Base-by-base conservation (phyloP, 2,888 invertebrate genomes). In the Antheraea yamamai region DNA sequence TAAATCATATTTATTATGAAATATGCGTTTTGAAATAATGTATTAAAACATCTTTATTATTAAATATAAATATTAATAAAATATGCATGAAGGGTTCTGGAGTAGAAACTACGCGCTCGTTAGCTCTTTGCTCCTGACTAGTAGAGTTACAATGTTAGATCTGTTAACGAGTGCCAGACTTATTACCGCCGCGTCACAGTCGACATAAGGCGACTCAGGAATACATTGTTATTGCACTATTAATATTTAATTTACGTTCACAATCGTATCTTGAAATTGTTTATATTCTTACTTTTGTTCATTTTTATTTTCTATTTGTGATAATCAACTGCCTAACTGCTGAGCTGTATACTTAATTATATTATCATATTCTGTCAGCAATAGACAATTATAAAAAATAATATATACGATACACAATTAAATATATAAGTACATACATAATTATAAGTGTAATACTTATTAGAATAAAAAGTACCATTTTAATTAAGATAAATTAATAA, bases 121-220 rank as follows among this genome's bases (percentile, higher is more conserved):
- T 89, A 89, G 84, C 79, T 81, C 77, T 79, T 81, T 76, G 71
- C 61, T 26, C 26, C 74, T 78, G 81, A 80, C 78, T 78, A 79
- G 81, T 81, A 79, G 78, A 83, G 83, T 88, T 87, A 88, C 87
- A 85, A 86, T 81, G 81, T 84, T 81, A 84, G 82, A 86, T 84
- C 85, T 84, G 85, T 86, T 88, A 88, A 90, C 88, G 82, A 88
- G 87, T 85, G 80, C 78, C 83, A 83, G 86, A 85, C 87, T 88
- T 90, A 89, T 88, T 86, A 85, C 87, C 81, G 80, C 79, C 77
- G 81, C 81, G 82, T 79, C 78, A 82, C 80, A 82, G 80, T 80
- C 79, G 81, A 80, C 79, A 81, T 76, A 79, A 83, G 79, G 79
- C 82, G 80, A 81, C 85, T 89, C 39, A 18, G 7, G 1, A 88